A percentile compares a stretch with the other conserved stretches of the same genome.
Conservation (phyloP, 2,888 invertebrate genomes). For the Linnaemya vulpina region DNA sequence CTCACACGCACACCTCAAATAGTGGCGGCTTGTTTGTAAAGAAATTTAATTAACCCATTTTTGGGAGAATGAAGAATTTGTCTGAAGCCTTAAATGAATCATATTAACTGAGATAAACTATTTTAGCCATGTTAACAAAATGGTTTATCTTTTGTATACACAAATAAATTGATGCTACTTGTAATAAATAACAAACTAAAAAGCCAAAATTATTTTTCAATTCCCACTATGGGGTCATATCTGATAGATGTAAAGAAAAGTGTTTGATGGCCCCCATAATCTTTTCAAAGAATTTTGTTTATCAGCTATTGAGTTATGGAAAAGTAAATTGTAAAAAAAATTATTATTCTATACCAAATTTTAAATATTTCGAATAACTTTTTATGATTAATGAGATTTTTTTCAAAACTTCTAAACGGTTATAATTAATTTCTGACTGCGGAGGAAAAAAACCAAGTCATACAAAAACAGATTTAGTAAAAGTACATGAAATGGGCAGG, state of each 20-base stretch:
- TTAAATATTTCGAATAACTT: conserved; percentile 14
- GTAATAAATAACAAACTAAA: neutral
- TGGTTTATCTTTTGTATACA: no score
- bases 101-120: no score
- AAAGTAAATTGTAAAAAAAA: neutral
- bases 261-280: neutral
- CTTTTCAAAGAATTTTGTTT: neutral
- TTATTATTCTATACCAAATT: neutral
- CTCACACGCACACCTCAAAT: no score
- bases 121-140: no score
- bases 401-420: conserved; percentile 20
- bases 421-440: conserved; percentile 34
- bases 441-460: conserved; percentile 8
- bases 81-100: no score
- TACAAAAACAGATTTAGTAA: conserved; percentile 8
- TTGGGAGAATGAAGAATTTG: no score
- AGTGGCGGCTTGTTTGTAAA: no score
- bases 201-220: neutral
- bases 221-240: neutral
- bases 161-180: no score
- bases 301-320: neutral
- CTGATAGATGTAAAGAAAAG: neutral
- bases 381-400: conserved; percentile 51
- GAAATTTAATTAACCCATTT: no score
- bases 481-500: conserved; percentile 28